phyloP scores from a whole-genome alignment of 2,113 vertebrate species.

The Dromaius novaehollandiae region DNA sequence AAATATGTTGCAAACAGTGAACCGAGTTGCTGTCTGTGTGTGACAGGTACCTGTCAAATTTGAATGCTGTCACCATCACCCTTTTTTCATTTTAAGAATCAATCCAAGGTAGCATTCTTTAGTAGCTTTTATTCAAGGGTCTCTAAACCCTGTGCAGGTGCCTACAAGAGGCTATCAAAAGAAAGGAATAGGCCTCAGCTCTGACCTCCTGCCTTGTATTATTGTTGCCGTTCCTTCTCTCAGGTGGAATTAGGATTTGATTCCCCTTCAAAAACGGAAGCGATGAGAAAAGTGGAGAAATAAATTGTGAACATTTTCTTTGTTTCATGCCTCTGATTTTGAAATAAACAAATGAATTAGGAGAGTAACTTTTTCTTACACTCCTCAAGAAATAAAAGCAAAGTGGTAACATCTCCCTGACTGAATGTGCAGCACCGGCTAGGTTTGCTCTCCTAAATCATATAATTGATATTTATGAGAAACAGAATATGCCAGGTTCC shows the following conservation, averaged over 20 bases:
- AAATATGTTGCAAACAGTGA: not conserved
- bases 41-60: not conserved
- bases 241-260: not conserved
- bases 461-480: not conserved
- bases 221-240: not conserved
- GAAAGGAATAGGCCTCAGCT: not conserved
- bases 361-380: not conserved
- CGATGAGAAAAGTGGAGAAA: not conserved
- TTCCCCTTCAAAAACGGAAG: not conserved
- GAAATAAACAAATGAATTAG: not conserved
- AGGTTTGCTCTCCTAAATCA: not conserved
- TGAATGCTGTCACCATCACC: not conserved
- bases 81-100: not conserved
- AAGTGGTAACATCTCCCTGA: slow-evolving; percentile 13
- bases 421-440: not conserved
- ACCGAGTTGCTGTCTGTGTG: not conserved
- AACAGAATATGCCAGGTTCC: not conserved
- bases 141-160: not conserved
- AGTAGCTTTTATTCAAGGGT: not conserved
- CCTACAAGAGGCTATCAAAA: not conserved
- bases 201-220: not conserved
- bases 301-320: not conserved
- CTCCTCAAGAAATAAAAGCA: slow-evolving; percentile 51
- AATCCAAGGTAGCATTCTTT: not conserved
- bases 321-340: not conserved